These are phyloP conservation scores for Brienomyrus longianalis DNA, from an alignment of 2,113 vertebrate genomes.

Conservation along the genomic window DNA sequence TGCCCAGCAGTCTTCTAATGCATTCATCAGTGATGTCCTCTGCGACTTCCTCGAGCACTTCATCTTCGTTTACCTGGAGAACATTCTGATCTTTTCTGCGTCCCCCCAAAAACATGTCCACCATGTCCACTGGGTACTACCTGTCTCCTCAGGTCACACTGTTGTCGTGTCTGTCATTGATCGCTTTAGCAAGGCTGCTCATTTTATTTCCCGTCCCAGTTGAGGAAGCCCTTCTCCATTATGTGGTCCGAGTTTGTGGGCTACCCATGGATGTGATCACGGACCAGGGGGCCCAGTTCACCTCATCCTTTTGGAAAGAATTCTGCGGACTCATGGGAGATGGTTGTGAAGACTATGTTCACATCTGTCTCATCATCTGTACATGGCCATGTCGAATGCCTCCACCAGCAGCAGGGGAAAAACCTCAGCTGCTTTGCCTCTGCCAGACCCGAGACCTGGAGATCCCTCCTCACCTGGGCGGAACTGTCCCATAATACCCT, in stretches of 20 bases:
- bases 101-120: no score
- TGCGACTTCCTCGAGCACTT: not conserved
- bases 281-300: not conserved
- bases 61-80: no score
- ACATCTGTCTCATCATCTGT: not conserved
- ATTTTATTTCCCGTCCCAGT: not conserved
- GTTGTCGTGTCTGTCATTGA: not conserved
- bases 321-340: not conserved
- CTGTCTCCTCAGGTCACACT: no score
- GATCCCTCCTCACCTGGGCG: not conserved
- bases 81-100: no score
- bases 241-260: no score
- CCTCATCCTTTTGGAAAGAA: not conserved
- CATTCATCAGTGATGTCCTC: not conserved
- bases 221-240: no score
- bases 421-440: not conserved
- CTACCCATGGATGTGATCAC: not conserved
- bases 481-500: not conserved
- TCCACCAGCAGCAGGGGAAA: not conserved
- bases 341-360: not conserved
- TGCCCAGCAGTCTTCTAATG: not conserved
- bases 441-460: not conserved
- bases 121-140: no score
- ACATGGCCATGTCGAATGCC: not conserved
- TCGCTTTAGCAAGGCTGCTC: not conserved